phyloP scores from a whole-genome alignment of 1,140 invertebrate genomes.

The Pseudomyrmex flavicornis region DNA sequence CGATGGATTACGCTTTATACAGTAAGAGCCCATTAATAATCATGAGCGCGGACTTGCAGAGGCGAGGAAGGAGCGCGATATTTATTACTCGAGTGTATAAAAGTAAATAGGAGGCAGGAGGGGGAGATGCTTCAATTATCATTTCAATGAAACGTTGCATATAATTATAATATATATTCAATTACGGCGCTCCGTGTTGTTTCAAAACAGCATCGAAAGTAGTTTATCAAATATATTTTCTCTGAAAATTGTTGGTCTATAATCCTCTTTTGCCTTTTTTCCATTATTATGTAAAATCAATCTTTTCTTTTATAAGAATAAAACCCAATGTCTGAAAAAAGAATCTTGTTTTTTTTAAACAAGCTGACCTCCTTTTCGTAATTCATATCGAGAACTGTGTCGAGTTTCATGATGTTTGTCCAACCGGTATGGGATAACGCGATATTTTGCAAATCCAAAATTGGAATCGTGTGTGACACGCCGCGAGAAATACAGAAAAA shows the following conservation, averaged over 20 bases:
- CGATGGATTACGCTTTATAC: conserved; percentile 11
- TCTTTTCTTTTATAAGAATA: neutral
- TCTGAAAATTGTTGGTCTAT: neutral
- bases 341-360: too few relatives aligned
- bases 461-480: neutral
- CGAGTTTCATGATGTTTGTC: too few relatives aligned
- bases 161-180: conserved; percentile 32
- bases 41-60: neutral
- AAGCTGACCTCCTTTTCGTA: too few relatives aligned
- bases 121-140: neutral
- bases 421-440: too few relatives aligned
- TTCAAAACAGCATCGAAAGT: neutral
- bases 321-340: too few relatives aligned
- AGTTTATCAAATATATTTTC: neutral
- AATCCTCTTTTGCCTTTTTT: conserved; percentile 11
- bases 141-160: conserved; percentile 2
- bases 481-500: neutral
- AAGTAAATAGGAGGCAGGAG: neutral
- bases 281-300: conserved; percentile 63
- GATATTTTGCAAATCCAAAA: neutral
- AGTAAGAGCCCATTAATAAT: conserved; percentile 16
- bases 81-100: conserved; percentile 22
- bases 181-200: neutral
- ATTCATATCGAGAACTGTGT: too few relatives aligned
- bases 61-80: neutral